Percentiles rank a stretch among this genome's conserved stretches.
phyloP scores from a whole-genome alignment of 2,113 vertebrate species.

The Takifugu bimaculatus region DNA sequence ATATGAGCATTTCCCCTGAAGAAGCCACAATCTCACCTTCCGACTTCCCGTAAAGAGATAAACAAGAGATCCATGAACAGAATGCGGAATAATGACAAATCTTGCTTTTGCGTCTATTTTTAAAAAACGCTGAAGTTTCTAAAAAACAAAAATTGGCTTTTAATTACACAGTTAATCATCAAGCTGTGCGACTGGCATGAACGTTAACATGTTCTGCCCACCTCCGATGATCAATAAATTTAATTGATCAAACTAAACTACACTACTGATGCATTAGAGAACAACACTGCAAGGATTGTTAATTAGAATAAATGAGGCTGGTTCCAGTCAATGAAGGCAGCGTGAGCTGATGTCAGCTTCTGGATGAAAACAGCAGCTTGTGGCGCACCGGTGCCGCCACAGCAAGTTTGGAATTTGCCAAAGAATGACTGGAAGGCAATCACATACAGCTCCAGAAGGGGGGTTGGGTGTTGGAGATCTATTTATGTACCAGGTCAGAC shows the following conservation, averaged over 20 bases:
- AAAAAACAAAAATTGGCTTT: not conserved
- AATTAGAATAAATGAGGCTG: not conserved
- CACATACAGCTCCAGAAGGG: slow-evolving; percentile 34
- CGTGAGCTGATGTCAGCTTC: slow-evolving; percentile 14
- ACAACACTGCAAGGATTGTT: not conserved
- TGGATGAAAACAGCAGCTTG: slow-evolving; percentile 53
- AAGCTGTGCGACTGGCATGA: slow-evolving; percentile 1
- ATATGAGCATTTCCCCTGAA: too few relatives aligned
- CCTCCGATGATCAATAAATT: slow-evolving; percentile 42
- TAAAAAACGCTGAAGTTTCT: not conserved
- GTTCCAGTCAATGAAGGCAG: slow-evolving; percentile 34
- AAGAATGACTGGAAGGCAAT: slow-evolving; percentile 48
- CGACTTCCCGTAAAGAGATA: too few relatives aligned
- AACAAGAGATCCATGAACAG: too few relatives aligned
- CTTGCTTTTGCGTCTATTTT: too few relatives aligned
- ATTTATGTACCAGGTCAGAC: slow-evolving; percentile 35
- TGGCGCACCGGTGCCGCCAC: slow-evolving; percentile 43
- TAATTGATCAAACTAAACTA: slow-evolving; percentile 22
- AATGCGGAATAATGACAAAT: too few relatives aligned
- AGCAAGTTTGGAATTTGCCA: slow-evolving; percentile 49
- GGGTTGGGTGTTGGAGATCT: slow-evolving; percentile 9
- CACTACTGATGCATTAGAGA: not conserved
- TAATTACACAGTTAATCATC: slow-evolving; percentile 2
- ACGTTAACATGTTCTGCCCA: slow-evolving; percentile 7
- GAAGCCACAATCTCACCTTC: too few relatives aligned